These are phyloP conservation scores for Drosophila neocordata DNA, from an alignment of 1,140 invertebrate genomes.

Conservation along the genomic window DNA sequence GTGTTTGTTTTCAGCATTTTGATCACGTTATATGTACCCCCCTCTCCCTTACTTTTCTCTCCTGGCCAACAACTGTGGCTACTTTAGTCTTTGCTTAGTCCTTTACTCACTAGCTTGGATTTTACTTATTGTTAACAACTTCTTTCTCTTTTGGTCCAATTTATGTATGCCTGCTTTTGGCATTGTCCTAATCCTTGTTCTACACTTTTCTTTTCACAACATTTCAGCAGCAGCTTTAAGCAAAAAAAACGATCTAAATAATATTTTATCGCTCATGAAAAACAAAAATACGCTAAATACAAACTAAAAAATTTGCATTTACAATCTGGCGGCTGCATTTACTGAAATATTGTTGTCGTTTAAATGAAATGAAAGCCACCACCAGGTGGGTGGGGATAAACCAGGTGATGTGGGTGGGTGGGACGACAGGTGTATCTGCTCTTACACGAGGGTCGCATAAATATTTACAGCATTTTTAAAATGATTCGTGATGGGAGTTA, in stretches of 20 bases:
- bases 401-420: neutral
- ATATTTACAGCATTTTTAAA: slow-evolving; percentile 77
- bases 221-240: slow-evolving; percentile 26
- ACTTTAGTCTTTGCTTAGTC: slow-evolving; percentile 38
- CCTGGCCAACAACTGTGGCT: slow-evolving; percentile 16
- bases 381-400: neutral
- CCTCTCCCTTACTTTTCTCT: neutral
- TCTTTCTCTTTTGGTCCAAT: slow-evolving; percentile 24
- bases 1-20: slow-evolving; percentile 69
- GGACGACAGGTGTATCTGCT: slow-evolving; percentile 46
- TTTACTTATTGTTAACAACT: slow-evolving; percentile 53
- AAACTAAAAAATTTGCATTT: slow-evolving; percentile 75
- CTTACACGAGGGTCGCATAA: slow-evolving; percentile 60
- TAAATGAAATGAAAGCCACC: slow-evolving; percentile 50
- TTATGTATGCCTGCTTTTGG: slow-evolving; percentile 33
- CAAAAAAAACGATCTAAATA: slow-evolving; percentile 26
- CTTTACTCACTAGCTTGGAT: neutral
- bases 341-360: slow-evolving; percentile 52
- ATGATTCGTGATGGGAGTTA: slow-evolving; percentile 57
- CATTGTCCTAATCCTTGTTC: slow-evolving; percentile 16
- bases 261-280: slow-evolving; percentile 65
- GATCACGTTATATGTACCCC: slow-evolving; percentile 59
- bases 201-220: no score
- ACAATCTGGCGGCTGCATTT: slow-evolving; percentile 58
- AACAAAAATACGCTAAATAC: slow-evolving; percentile 58